Evolutionary conservation across 2,113 vertebrate genomes (phyloP).

Genomic region (Vimba vimba): DNA sequence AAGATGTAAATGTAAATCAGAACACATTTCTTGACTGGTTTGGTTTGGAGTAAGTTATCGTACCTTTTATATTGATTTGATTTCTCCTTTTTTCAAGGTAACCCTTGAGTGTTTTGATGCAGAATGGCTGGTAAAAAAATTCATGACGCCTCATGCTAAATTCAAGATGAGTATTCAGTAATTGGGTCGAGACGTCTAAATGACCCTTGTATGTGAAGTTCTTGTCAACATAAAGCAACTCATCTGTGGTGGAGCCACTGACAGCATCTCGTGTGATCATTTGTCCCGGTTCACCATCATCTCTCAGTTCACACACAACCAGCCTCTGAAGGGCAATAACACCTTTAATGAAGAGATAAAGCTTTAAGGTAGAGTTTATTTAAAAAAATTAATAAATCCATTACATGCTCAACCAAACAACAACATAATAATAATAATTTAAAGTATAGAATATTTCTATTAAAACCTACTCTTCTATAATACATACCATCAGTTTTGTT

Average conservation of each 20-base stretch:
- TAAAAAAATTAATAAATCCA: not conserved
- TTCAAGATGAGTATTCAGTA: not conserved
- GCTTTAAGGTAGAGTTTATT: not conserved
- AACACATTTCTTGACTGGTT: no score
- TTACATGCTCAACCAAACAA: not conserved
- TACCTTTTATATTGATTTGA: slow-evolving; percentile 32
- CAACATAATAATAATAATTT: not conserved
- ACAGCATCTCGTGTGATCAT: slow-evolving; percentile 12
- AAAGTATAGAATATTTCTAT: not conserved
- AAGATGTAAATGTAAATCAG: not conserved
- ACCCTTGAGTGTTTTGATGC: slow-evolving; percentile 23
- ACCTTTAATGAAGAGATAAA: not conserved
- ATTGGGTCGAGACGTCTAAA: not conserved
- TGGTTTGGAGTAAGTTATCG: no score
- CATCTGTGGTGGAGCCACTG: slow-evolving; percentile 5
- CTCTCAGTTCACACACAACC: slow-evolving; percentile 21
- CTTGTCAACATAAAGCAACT: not conserved
- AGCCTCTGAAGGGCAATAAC: slow-evolving; percentile 13
- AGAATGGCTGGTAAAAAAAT: not conserved
- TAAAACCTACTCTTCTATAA: not conserved
- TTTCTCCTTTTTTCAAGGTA: slow-evolving; percentile 13
- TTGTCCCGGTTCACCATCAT: not conserved
- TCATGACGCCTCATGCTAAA: not conserved
- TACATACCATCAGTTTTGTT: not conserved
- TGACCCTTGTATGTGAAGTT: not conserved